Base-by-base conservation (phyloP, 2,113 vertebrate species). In the Phoxinus phoxinus region DNA sequence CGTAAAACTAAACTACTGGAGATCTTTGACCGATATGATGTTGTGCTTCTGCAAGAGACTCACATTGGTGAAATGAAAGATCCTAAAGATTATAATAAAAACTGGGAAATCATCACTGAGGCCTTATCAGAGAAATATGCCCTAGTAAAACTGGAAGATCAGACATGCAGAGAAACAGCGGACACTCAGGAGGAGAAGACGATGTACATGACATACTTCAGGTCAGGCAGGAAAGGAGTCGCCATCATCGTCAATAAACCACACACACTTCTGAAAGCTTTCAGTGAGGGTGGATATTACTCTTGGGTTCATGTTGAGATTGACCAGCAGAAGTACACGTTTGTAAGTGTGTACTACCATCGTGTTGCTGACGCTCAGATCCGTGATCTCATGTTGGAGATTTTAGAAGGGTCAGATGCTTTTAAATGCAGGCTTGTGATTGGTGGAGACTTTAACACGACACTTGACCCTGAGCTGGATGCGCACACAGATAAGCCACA, bases 21-120 rank as follows among this genome's bases (percentile, higher is more conserved):
- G 6, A 67, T 19, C 15, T 35, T 35, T 67, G 2, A 17, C 1
- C 0, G 9, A 17, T 69, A 15, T 19, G 2, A 69, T 21, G 2
- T 69, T 69, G 30, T 69, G 1, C 65, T 69, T 69, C 30, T 69
- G 65, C 65, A 69, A 69, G 30, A 69, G 65, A 69, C 65, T 35
- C 0, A 67, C 0, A 32, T 67, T 17, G 65, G 65, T 67, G 0
- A 8, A 32, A 15, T 0, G 63, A 6, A 17, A 8, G 2, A 8
- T 2, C 6, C 0, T 10, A 1, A 30, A 17, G 27, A 19, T 32
- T 2, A 32, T 30, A 2, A 19, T 9, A 15, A 0, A 48, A 15
- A 67, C 3, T 5, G 58, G 58, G 0, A 11, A 1, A 11, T 0
- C 3, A n/a, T 59, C 2, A 59, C 2, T 3, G 0, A 10, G 3